phyloP scores from a whole-genome alignment of 2,888 invertebrate species.

The Heteromyza rotundicornis region DNA sequence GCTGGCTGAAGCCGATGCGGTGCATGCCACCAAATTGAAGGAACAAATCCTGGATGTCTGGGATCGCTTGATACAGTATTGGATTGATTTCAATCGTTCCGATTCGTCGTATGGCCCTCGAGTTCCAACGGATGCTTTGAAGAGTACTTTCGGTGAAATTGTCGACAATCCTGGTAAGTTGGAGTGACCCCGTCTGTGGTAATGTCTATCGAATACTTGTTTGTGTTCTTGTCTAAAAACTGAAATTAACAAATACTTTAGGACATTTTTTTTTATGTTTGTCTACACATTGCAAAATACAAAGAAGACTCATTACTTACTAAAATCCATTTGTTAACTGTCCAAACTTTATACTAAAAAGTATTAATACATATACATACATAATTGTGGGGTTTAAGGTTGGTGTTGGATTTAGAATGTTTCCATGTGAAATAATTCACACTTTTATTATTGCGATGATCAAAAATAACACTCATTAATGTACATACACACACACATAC shows the following conservation, averaged over 20 bases:
- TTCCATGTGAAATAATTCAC: too few species aligned
- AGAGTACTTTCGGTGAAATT: conserved; percentile 74
- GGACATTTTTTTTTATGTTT: neutral
- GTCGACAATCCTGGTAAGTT: conserved; percentile 75
- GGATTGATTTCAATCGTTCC: conserved; percentile 75
- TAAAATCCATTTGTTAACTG: neutral
- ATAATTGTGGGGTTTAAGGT: too few species aligned
- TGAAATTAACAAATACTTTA: neutral
- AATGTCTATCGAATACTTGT: too few species aligned
- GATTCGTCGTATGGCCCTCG: conserved; percentile 70
- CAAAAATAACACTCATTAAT: too few species aligned
- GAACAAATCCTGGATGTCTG: conserved; percentile 89
- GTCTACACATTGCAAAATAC: neutral
- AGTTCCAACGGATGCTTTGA: conserved; percentile 75
- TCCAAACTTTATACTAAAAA: neutral
- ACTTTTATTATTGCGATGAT: too few species aligned
- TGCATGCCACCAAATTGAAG: conserved; percentile 82
- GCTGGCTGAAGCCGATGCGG: conserved; percentile 79
- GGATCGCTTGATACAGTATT: conserved; percentile 92
- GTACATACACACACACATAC: too few species aligned
- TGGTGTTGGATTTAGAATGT: too few species aligned
- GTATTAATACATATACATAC: too few species aligned
- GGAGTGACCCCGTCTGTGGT: too few species aligned
- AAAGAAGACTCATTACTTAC: neutral
- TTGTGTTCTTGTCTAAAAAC: too few species aligned